Evolutionary conservation across 2,888 invertebrate species (phyloP).

Genomic region (Cephus nigrinus): DNA sequence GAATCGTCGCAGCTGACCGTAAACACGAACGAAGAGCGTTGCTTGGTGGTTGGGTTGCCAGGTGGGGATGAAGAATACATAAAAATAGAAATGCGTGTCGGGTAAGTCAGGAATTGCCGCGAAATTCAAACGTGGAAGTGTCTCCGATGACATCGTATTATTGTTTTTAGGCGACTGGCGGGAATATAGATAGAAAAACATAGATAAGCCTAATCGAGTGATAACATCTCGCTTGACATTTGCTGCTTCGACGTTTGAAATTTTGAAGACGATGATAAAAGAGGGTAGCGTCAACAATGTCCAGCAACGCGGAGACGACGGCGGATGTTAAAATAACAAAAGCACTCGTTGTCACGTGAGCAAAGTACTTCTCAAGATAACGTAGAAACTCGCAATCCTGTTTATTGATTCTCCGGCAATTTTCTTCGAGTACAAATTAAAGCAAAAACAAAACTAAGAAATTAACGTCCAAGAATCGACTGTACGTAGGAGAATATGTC

Average conservation of each 20-base stretch:
- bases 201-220: not conserved
- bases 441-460: not conserved
- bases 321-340: not conserved
- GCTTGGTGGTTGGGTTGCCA: not conserved
- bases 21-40: not conserved
- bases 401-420: not conserved
- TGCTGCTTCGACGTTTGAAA: not conserved
- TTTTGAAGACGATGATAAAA: not conserved
- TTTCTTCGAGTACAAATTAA: not conserved
- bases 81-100: not conserved
- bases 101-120: not conserved
- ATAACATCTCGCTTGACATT: not conserved
- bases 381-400: not conserved
- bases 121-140: not conserved
- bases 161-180: not conserved
- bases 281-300: not conserved
- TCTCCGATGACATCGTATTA: not conserved
- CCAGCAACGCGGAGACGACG: not conserved
- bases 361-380: not conserved
- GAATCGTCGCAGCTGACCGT: not conserved
- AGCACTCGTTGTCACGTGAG: not conserved
- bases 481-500: not conserved
- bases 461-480: not conserved
- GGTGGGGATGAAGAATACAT: not conserved
- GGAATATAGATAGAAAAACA: not conserved